These are phyloP conservation scores for Phthorimaea operculella DNA, from an alignment of 1,140 invertebrate genomes.

Conservation along the genomic window DNA sequence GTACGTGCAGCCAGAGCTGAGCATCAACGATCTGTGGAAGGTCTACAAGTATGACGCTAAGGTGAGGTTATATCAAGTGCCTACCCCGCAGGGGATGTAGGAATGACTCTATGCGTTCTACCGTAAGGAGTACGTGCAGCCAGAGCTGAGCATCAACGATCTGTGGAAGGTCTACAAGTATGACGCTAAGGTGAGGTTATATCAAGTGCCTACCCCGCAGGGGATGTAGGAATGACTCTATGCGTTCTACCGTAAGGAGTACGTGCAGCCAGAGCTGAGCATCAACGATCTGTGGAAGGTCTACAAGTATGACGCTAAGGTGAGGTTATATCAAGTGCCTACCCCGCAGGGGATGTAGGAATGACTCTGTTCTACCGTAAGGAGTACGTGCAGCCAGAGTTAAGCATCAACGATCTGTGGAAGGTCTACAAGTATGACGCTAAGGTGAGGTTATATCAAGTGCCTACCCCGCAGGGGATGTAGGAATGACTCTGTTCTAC, in stretches of 20 bases:
- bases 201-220: too few species aligned
- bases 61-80: slow-evolving; percentile 60
- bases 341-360: too few species aligned
- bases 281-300: slow-evolving; percentile 98
- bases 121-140: slow-evolving; percentile 96
- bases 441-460: too few species aligned
- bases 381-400: too few species aligned
- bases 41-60: slow-evolving; percentile 97
- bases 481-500: too few species aligned
- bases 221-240: too few species aligned
- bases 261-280: slow-evolving; percentile 93
- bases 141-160: slow-evolving; percentile 94
- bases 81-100: too few species aligned
- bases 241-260: slow-evolving; percentile 99
- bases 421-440: too few species aligned
- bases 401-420: slow-evolving; percentile 97
- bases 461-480: too few species aligned
- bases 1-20: slow-evolving; percentile 94
- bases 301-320: slow-evolving; percentile 95
- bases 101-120: too few species aligned
- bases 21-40: slow-evolving; percentile 97
- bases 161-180: slow-evolving; percentile 97
- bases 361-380: too few species aligned
- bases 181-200: slow-evolving; percentile 82
- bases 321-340: slow-evolving; percentile 38